Percentiles rank a stretch among this genome's conserved stretches.
These are phyloP conservation scores for Danionella dracula DNA, from an alignment of 2,797 vertebrate species.

Conservation along the genomic window DNA sequence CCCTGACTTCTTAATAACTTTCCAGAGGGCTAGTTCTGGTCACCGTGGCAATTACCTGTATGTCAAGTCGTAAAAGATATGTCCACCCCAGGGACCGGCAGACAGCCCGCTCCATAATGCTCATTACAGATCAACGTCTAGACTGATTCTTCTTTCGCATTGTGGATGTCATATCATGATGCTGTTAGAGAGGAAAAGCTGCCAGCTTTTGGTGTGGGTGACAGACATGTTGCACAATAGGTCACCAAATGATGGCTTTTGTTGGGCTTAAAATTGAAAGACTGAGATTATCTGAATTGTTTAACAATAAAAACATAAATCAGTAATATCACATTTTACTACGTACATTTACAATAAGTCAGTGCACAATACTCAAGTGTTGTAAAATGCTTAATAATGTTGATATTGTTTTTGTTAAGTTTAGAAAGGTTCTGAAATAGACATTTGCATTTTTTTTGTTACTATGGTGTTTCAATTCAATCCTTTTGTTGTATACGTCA, in stretches of 20 bases:
- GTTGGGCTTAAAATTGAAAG: no score
- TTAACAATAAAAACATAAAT: no score
- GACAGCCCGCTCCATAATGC: constrained; percentile 62
- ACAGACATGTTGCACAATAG: constrained; percentile 25
- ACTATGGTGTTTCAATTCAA: no score
- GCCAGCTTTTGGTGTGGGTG: constrained; percentile 3
- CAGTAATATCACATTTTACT: no score
- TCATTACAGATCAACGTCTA: constrained; percentile 63
- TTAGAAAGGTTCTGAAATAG: no score
- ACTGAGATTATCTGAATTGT: no score
- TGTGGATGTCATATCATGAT: constrained; percentile 34
- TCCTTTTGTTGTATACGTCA: no score
- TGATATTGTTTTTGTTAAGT: no score
- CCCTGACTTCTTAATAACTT: constrained; percentile 73
- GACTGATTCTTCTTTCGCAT: constrained; percentile 57
- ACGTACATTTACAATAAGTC: no score
- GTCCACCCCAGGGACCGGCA: constrained; percentile 67
- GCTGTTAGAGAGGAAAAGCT: constrained; percentile 1
- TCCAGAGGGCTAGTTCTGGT: constrained; percentile 71
- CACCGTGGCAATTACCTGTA: constrained; percentile 76
- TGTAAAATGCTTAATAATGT: no score
- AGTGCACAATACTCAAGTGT: no score
- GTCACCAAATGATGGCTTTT: constrained; percentile 7
- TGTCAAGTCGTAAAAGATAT: constrained; percentile 75
- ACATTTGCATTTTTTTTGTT: no score